phyloP scores from a whole-genome alignment of 2,888 invertebrate genomes.

The Gari tellinella region DNA sequence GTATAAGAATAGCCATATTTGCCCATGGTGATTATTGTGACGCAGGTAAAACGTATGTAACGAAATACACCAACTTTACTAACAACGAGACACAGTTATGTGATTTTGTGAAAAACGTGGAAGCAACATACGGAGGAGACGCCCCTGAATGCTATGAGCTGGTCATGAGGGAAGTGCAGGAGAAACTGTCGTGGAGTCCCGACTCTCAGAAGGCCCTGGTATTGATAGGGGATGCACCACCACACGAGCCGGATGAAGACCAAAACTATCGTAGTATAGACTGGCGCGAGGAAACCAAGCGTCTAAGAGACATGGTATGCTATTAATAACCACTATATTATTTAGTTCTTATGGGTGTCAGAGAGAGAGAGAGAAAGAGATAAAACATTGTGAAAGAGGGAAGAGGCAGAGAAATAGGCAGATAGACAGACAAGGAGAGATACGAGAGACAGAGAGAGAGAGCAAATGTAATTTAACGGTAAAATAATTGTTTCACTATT shows the following conservation, averaged over 20 bases:
- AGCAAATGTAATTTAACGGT: too few relatives aligned
- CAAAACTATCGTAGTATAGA: conserved; percentile 61
- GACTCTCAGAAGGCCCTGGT: conserved; percentile 67
- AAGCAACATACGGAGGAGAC: conserved; percentile 63
- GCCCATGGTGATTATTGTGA: conserved; percentile 59
- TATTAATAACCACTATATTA: too few relatives aligned
- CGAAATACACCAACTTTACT: conserved; percentile 42
- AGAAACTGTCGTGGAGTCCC: conserved; percentile 66
- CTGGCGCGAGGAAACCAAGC: conserved; percentile 65
- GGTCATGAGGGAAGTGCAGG: conserved; percentile 70
- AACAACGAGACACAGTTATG: conserved; percentile 33
- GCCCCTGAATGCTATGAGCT: conserved; percentile 74
- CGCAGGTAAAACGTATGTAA: conserved; percentile 36
- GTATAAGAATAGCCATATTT: conserved; percentile 47
- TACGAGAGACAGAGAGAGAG: too few relatives aligned
- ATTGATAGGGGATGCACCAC: conserved; percentile 72
- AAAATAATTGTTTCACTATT: too few relatives aligned
- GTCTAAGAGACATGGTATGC: conserved; percentile 48
- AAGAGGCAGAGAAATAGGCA: too few relatives aligned
- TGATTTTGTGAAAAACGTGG: conserved; percentile 38
- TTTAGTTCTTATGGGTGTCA: too few relatives aligned
- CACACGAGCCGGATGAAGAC: conserved; percentile 30
- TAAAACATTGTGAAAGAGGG: too few relatives aligned
- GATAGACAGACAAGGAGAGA: too few relatives aligned
- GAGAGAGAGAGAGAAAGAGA: too few relatives aligned